Evolutionary conservation across 2,888 invertebrate species (phyloP).

Genomic region (Pristionchus mayeri): DNA sequence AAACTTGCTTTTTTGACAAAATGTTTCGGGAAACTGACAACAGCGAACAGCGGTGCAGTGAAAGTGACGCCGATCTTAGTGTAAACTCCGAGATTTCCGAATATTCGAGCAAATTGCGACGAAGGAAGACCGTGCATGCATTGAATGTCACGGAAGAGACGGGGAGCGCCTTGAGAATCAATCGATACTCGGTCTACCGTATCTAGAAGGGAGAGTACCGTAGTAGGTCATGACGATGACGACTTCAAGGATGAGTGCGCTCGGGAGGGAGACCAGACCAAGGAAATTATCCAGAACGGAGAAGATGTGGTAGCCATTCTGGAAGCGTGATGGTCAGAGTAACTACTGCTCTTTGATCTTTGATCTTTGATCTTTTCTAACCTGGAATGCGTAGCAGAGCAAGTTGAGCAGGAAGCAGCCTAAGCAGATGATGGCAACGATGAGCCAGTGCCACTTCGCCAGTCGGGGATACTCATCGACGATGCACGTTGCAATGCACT

Average conservation of each 20-base stretch:
- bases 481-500: neutral
- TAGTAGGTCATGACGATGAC: neutral
- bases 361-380: neutral
- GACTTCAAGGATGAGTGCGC: neutral
- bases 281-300: neutral
- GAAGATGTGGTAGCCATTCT: conserved; percentile 44
- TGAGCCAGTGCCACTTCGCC: neutral
- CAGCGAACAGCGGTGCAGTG: neutral
- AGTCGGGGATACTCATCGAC: neutral
- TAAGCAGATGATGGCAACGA: neutral
- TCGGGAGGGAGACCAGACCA: neutral
- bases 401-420: neutral
- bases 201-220: neutral
- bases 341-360: no score
- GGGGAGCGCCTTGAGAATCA: neutral
- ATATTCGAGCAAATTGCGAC: neutral
- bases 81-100: conserved; percentile 21
- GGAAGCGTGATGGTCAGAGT: neutral
- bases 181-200: no score
- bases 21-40: neutral
- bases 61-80: conserved; percentile 12
- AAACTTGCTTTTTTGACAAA: no score
- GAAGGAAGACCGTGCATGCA: conserved; percentile 23
- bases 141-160: conserved; percentile 35
- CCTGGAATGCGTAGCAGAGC: conserved; percentile 19